phyloP scores from a whole-genome alignment of 2,797 vertebrate species.

The Thalassophryne amazonica region DNA sequence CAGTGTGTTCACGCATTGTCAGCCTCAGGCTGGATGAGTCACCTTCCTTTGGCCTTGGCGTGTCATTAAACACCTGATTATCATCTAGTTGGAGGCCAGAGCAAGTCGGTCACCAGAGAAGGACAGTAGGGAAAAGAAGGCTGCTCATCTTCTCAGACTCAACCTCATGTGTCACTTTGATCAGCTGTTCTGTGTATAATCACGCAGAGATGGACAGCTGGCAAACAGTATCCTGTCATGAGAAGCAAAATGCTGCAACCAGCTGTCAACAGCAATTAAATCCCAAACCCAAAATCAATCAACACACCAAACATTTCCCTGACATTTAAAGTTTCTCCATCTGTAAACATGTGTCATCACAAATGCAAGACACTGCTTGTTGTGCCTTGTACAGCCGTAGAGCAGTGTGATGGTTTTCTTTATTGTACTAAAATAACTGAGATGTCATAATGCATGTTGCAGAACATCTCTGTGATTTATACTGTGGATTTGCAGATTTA shows the following conservation, averaged over 20 bases:
- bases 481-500: constrained; percentile 4
- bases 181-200: constrained; percentile 52
- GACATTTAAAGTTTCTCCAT: neutral
- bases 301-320: neutral
- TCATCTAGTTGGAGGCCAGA: constrained; percentile 45
- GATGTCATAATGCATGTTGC: neutral
- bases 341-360: neutral
- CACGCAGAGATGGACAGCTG: constrained; percentile 41
- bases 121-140: constrained; percentile 11
- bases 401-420: constrained; percentile 25
- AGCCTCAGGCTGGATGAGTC: constrained; percentile 28
- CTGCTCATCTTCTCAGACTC: constrained; percentile 33
- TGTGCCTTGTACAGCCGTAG: constrained; percentile 11
- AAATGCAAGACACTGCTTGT: neutral
- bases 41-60: constrained; percentile 48
- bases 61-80: constrained; percentile 63
- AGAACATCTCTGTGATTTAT: constrained; percentile 1
- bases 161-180: constrained; percentile 42
- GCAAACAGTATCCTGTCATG: constrained; percentile 33
- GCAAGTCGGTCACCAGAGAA: constrained; percentile 55
- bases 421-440: constrained; percentile 41
- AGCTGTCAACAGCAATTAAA: neutral
- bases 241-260: constrained; percentile 6
- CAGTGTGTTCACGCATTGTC: constrained; percentile 30
- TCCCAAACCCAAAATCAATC: neutral